A percentile compares a stretch with the other conserved stretches of the same genome.
phyloP scores from a whole-genome alignment of 2,888 invertebrate genomes.

The Caradrina clavipalpis region DNA sequence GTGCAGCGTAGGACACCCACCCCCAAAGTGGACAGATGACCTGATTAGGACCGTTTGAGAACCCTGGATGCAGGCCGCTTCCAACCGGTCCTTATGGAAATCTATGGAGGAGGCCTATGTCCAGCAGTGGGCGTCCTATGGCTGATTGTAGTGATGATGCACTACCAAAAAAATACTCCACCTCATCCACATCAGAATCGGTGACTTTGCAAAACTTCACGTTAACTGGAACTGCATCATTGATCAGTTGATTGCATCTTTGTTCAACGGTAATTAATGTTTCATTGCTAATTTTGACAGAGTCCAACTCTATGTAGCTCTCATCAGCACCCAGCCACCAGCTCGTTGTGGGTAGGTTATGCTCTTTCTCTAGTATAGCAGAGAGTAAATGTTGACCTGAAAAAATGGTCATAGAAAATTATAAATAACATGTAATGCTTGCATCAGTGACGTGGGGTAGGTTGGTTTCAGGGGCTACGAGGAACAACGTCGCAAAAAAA shows the following conservation, averaged over 20 bases:
- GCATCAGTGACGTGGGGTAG: no score
- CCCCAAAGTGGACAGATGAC: no score
- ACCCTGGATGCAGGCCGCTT: no score
- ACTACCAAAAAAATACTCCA: constrained; percentile 51
- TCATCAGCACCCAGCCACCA: constrained; percentile 96
- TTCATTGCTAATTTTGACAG: constrained; percentile 87
- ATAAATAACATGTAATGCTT: not conserved
- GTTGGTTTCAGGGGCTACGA: no score
- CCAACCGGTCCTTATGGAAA: no score
- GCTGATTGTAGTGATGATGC: no score
- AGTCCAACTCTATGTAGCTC: constrained; percentile 93
- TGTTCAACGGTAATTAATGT: constrained; percentile 91
- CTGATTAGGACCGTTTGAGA: no score
- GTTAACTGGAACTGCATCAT: constrained; percentile 91
- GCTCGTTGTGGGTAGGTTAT: constrained; percentile 93
- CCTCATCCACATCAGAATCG: constrained; percentile 91
- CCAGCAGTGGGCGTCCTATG: no score
- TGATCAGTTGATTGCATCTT: constrained; percentile 93
- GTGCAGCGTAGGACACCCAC: no score
- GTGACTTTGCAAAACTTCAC: constrained; percentile 92
- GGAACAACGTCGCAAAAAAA: no score
- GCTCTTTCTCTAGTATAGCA: constrained; percentile 93
- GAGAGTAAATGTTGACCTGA: constrained; percentile 96
- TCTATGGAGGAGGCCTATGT: no score
- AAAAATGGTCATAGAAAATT: constrained; percentile 20